Percentiles rank a stretch among this genome's conserved stretches.
Evolutionary conservation across 2,888 invertebrate species (phyloP).

Genomic region (Lasioglossum leucozonium): DNA sequence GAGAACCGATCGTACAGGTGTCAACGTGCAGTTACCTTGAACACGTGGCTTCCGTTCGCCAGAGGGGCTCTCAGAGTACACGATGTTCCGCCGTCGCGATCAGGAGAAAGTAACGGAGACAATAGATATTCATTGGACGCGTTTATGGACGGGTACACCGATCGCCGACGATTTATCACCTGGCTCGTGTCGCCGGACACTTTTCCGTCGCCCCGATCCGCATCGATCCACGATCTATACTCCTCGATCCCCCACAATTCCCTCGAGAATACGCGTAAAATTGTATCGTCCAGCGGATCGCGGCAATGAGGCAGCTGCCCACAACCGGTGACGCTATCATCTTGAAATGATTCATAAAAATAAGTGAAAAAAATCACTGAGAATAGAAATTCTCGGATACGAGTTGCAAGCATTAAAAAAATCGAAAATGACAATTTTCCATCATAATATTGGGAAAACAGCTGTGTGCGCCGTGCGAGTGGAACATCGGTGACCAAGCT

Average conservation of each 20-base stretch:
- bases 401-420: too few species aligned
- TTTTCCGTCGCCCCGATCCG: not conserved
- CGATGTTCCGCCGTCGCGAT: slow-evolving; percentile 26
- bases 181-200: slow-evolving; percentile 7
- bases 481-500: not conserved
- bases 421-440: too few species aligned
- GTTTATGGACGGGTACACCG: slow-evolving; percentile 39
- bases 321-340: not conserved
- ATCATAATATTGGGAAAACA: not conserved
- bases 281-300: slow-evolving; percentile 28
- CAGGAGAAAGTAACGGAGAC: slow-evolving; percentile 60
- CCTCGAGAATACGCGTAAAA: slow-evolving; percentile 6
- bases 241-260: not conserved
- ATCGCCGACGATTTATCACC: slow-evolving; percentile 51
- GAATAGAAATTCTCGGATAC: too few species aligned
- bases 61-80: slow-evolving; percentile 8
- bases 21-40: slow-evolving; percentile 15
- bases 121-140: slow-evolving; percentile 61
- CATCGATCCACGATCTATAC: not conserved
- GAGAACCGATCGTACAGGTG: slow-evolving; percentile 43
- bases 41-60: slow-evolving; percentile 52
- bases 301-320: not conserved
- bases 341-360: not conserved
- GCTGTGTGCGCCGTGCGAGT: not conserved
- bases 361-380: too few species aligned